Evolutionary conservation across 2,797 vertebrate genomes (phyloP), one percentile per base, ranked within the genome.

Genomic region (Craterocephalus amniculus): DNA sequence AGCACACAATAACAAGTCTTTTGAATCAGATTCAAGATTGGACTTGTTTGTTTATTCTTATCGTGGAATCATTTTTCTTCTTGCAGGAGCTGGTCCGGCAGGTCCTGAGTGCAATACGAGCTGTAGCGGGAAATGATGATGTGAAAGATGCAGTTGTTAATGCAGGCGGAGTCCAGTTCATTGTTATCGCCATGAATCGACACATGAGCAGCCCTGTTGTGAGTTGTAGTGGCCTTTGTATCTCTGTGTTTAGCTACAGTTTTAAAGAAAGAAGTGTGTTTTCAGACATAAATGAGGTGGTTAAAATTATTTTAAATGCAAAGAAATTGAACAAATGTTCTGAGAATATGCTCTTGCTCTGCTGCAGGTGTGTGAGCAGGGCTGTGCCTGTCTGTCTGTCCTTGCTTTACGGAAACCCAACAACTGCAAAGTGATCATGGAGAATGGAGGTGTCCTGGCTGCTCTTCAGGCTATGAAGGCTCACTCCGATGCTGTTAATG

Each of bases 71-170:
- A 8, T 0, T 55, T 74, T 72, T 68, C 6, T 64, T 4, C 0
- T 45, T 31, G 0, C 85, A 99, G 98, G 97, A 98, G 10, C 92
- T 99, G 60, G 95, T 97, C 69, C 96, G 92, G 64, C 97, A 99
- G 84, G 95, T 97, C 48, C 87, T 99, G 0, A 91, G 95, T 0
- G 96, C 95, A 8, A 85, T 99, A 79, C 89, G 95, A 43, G 96
- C 97, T 0, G 79, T 99, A 0, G 97, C 97, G 0, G 97, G 97
- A 55, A 99, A 99, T 0, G 98, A 99, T 0, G 96, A 98, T 0
- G 97, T 99, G 59, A 99, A 99, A 64, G 97, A 99, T 0, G 95
- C 95, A 20, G 93, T 97, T 0, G 95, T 97, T 4, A 94, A 57
- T 0, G 93, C 95, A 0, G 97, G 97, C 0, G 97, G 93, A 18